Evolutionary conservation across 2,797 vertebrate genomes (phyloP), one percentile per base, ranked within the genome.

Genomic region (Brotula barbata): DNA sequence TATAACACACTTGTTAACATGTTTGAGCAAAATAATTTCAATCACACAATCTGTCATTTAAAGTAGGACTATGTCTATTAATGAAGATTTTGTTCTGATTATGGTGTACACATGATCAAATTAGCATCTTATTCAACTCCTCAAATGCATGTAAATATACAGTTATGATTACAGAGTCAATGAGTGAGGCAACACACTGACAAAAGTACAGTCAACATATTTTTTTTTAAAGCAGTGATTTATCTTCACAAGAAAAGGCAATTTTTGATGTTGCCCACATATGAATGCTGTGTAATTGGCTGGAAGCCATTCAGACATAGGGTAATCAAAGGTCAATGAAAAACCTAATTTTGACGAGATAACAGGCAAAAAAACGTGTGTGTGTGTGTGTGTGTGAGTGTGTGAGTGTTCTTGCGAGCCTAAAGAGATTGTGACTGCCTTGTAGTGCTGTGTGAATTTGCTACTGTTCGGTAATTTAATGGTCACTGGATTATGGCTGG

Each of bases 281-380:
- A 66, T 28, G 46, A 40, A 7, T 28, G 64, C 39, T 28, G 76
- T 58, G 45, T 65, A 72, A 70, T 73, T 73, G 64, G 72, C 64
- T 31, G 21, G n/a, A 49, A 64, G 81, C 73, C 76, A 77, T 13
- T 13, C 16, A 71, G 50, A 52, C 52, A 44, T 14, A 60, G 31
- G 48, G 59, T 59, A 66, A 79, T 70, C 72, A 83, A 83, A 85
- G 76, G 76, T 79, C 68, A 80, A 68, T 42, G 53, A 72, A 66
- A 75, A 68, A 67, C 42, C 58, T 50, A 21, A 64, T 58, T 58
- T 69, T 75, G 69, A 83, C 77, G 53, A 55, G 58, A 69, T 20
- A 71, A 73, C 47, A 15, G 41, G 47, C 45, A 47, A 56, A 42
- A 57, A 70, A 43, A 31, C 5, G 22, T 8, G 16, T 1, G 48